These are phyloP conservation scores for Tragulus kanchil DNA, from an alignment of 2,113 vertebrate species.

Conservation along the genomic window DNA sequence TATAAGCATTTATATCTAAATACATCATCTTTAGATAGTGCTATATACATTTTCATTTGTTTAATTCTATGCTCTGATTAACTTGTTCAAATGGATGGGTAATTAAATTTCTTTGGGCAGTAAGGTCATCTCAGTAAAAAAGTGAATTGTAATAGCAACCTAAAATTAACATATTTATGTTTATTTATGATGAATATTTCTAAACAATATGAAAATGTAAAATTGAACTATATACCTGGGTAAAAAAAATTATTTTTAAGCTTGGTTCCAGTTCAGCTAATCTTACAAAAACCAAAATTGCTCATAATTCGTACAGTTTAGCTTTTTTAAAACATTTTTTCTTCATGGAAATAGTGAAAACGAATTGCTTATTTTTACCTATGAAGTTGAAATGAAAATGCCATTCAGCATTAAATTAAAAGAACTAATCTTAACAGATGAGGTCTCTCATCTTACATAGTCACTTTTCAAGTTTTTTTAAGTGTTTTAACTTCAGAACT, in stretches of 20 bases:
- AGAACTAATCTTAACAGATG: not conserved
- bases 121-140: not conserved
- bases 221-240: not conserved
- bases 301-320: not conserved
- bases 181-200: not conserved
- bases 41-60: not conserved
- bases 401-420: not conserved
- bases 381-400: not conserved
- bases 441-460: not conserved
- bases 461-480: not conserved
- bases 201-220: not conserved
- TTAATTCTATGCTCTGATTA: not conserved
- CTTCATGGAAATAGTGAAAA: not conserved
- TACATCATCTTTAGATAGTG: not conserved
- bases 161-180: not conserved
- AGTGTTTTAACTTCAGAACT: not conserved
- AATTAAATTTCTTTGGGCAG: not conserved
- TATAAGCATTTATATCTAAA: not conserved
- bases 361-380: not conserved
- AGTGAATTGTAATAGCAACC: not conserved
- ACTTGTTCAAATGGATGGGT: not conserved
- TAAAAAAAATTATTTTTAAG: not conserved
- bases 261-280: not conserved
- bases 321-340: not conserved
- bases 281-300: too few relatives aligned